phyloP scores from a whole-genome alignment of 2,113 vertebrate genomes.

The Gnathonemus longibarbis region DNA sequence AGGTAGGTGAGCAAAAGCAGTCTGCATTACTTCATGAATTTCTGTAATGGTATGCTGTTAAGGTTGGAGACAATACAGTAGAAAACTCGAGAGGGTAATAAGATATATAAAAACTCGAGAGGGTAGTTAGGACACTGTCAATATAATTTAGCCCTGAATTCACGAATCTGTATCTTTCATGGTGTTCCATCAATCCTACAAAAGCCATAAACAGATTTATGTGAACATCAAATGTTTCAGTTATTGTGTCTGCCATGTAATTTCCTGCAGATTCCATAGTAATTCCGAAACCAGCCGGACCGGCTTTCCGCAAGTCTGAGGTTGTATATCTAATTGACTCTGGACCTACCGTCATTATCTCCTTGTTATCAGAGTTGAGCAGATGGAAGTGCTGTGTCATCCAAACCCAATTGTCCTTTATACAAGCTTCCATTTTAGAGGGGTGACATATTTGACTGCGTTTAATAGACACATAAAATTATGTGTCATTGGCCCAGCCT shows the following conservation, averaged over 20 bases:
- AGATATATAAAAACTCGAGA: not conserved
- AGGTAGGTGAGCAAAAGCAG: not conserved
- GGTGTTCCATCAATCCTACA: not conserved
- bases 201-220: not conserved
- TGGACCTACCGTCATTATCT: not conserved
- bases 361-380: not conserved
- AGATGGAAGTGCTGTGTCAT: not conserved
- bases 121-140: not conserved
- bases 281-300: not conserved
- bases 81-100: not conserved
- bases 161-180: not conserved
- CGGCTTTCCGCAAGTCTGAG: not conserved
- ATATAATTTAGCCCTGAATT: not conserved
- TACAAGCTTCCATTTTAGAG: not conserved
- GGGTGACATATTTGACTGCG: not conserved
- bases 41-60: not conserved
- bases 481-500: not conserved
- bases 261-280: not conserved
- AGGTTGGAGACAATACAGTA: not conserved
- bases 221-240: not conserved
- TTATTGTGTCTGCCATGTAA: not conserved
- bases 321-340: not conserved
- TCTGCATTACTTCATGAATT: not conserved
- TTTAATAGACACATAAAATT: not conserved
- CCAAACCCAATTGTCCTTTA: not conserved